Conservation (phyloP, 2,113 vertebrate species). For the Stigmatopora argus region DNA sequence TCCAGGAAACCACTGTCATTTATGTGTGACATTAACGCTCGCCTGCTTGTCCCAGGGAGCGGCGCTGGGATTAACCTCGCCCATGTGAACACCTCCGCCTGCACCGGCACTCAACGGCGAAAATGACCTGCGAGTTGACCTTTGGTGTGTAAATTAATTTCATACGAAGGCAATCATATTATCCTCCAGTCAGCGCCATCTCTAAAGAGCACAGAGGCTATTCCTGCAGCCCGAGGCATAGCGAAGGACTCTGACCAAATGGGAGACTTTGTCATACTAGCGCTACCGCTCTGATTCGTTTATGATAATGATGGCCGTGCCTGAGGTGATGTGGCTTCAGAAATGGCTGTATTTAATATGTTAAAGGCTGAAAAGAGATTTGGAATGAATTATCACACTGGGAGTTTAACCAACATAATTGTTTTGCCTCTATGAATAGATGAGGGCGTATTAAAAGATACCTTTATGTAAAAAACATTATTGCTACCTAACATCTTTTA, state of each 20-base stretch:
- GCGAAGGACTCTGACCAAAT: not conserved
- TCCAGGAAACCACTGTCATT: slow-evolving; percentile 61
- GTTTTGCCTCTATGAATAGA: not conserved
- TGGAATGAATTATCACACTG: not conserved
- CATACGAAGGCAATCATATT: slow-evolving; percentile 42
- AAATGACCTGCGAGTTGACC: slow-evolving; percentile 40
- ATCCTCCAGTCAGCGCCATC: slow-evolving; percentile 41
- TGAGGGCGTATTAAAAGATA: not conserved
- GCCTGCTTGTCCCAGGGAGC: slow-evolving; percentile 27
- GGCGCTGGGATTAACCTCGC: slow-evolving; percentile 46
- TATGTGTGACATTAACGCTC: slow-evolving; percentile 51
- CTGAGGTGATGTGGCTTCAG: slow-evolving; percentile 27
- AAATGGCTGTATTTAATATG: slow-evolving; percentile 34
- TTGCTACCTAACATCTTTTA: not conserved
- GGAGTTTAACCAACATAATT: not conserved
- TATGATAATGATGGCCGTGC: slow-evolving; percentile 46
- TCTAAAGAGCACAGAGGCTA: slow-evolving; percentile 25
- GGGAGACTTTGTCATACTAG: slow-evolving; percentile 23
- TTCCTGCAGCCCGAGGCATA: slow-evolving; percentile 15
- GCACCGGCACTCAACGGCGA: slow-evolving; percentile 26
- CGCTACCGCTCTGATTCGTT: slow-evolving; percentile 38
- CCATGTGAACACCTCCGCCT: slow-evolving; percentile 19
- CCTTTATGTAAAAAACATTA: not conserved
- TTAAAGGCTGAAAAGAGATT: slow-evolving; percentile 3
- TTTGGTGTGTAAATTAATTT: slow-evolving; percentile 47